A percentile compares a stretch with the other conserved stretches of the same genome.
These are phyloP conservation scores for Synanthedon andrenaeformis DNA, from an alignment of 2,888 invertebrate species.

Conservation along the genomic window DNA sequence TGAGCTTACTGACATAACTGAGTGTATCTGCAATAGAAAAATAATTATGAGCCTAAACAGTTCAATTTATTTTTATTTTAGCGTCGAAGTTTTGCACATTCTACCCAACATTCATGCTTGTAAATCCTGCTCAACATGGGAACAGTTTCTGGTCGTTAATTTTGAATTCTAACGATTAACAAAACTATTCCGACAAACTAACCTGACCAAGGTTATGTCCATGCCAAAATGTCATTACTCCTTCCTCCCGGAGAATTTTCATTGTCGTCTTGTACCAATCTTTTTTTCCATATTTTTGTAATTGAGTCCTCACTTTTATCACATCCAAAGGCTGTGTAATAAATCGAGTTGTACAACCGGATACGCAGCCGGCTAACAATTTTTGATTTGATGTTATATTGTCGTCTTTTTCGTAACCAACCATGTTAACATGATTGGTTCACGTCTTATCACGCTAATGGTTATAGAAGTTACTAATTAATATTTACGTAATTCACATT, in stretches of 20 bases:
- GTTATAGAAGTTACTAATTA: too few relatives aligned
- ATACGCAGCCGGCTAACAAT: constrained; percentile 37
- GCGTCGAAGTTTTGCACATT: too few relatives aligned
- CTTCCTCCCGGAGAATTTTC: constrained; percentile 85
- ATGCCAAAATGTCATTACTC: constrained; percentile 89
- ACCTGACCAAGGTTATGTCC: constrained; percentile 94
- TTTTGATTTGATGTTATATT: constrained; percentile 35
- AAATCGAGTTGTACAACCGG: constrained; percentile 29
- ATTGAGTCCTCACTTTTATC: constrained; percentile 92
- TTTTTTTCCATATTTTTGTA: constrained; percentile 78
- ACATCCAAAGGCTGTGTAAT: constrained; percentile 89
- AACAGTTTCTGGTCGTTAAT: too few relatives aligned
- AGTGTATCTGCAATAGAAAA: constrained; percentile 32
- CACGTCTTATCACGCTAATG: background rate
- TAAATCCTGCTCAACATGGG: too few relatives aligned
- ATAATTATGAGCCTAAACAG: background rate
- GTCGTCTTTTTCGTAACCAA: constrained; percentile 41
- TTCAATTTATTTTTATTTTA: too few relatives aligned
- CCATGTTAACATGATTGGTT: constrained; percentile 24
- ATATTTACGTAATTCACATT: too few relatives aligned
- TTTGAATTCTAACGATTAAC: too few relatives aligned
- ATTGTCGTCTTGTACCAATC: constrained; percentile 72
- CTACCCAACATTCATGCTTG: too few relatives aligned
- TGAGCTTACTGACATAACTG: constrained; percentile 32
- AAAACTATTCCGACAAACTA: too few relatives aligned